These are phyloP conservation scores for Prunella strophiata DNA, from an alignment of 2,797 vertebrate genomes.

Conservation along the genomic window DNA sequence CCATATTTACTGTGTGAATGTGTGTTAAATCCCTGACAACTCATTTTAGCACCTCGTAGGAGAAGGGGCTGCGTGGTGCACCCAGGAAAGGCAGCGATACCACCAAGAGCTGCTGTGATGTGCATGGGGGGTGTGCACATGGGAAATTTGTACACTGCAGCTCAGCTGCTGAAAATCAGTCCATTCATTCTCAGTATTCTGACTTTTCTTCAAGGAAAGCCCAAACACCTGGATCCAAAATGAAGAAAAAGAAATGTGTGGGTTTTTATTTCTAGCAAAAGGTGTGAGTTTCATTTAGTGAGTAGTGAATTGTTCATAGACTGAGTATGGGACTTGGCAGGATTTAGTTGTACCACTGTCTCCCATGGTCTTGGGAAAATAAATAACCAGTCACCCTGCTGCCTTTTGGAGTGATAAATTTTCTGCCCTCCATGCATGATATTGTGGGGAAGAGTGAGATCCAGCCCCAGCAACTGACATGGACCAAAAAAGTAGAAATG, in stretches of 20 bases:
- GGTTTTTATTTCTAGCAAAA: not conserved
- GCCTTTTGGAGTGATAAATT: not conserved
- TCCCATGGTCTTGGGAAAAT: not conserved
- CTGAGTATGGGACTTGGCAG: not conserved
- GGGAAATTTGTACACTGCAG: not conserved
- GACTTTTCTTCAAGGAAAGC: not conserved
- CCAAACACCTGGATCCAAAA: not conserved
- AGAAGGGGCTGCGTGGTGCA: not conserved
- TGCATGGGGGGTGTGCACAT: rapidly evolving
- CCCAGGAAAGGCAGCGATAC: not conserved
- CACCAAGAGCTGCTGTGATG: not conserved
- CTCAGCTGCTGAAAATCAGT: not conserved
- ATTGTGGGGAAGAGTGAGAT: not conserved
- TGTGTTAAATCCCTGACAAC: not conserved
- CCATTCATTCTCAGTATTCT: not conserved
- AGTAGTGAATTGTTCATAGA: not conserved
- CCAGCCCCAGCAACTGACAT: not conserved
- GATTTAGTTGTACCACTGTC: not conserved
- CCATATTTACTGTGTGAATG: not conserved
- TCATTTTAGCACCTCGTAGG: rapidly evolving
- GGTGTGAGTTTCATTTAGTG: not conserved
- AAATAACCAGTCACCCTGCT: not conserved
- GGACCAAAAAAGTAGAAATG: not conserved
- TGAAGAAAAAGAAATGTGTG: not conserved
- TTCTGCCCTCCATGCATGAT: not conserved